Conservation (phyloP, 2,888 invertebrate species). For the Sinopyrophorus schimmeli region DNA sequence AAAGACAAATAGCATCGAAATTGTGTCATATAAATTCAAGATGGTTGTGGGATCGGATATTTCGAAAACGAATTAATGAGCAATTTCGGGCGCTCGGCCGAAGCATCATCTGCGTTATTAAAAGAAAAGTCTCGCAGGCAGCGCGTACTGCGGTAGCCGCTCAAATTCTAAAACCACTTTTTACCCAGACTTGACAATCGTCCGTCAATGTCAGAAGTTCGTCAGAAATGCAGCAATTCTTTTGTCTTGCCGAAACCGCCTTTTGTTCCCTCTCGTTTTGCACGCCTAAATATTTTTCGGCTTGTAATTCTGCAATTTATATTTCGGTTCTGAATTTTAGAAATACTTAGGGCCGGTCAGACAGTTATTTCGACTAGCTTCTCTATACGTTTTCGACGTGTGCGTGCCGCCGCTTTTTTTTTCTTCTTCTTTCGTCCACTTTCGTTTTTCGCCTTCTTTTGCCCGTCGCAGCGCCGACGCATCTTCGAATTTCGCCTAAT, state of each 20-base stretch:
- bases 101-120: slow-evolving; percentile 21
- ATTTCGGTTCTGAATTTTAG: slow-evolving; percentile 38
- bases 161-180: slow-evolving; percentile 33
- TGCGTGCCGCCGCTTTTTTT: not conserved
- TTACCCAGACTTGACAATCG: slow-evolving; percentile 35
- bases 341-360: slow-evolving; percentile 36
- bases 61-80: slow-evolving; percentile 12
- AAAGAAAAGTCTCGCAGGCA: slow-evolving; percentile 23
- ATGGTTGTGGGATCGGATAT: not conserved
- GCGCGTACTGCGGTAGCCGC: slow-evolving; percentile 28
- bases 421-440: no score
- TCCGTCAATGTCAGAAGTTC: slow-evolving; percentile 37
- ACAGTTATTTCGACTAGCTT: slow-evolving; percentile 24
- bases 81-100: slow-evolving; percentile 10
- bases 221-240: slow-evolving; percentile 34
- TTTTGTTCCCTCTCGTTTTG: slow-evolving; percentile 30
- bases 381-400: slow-evolving; percentile 5
- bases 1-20: no score
- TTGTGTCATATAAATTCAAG: no score
- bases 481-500: not conserved
- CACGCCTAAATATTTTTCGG: slow-evolving; percentile 34
- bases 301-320: slow-evolving; percentile 42
- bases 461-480: not conserved
- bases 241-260: slow-evolving; percentile 30
- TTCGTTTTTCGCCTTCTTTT: slow-evolving; percentile 3